phyloP scores from a whole-genome alignment of 1,140 invertebrate genomes.

The Papilio helenus region DNA sequence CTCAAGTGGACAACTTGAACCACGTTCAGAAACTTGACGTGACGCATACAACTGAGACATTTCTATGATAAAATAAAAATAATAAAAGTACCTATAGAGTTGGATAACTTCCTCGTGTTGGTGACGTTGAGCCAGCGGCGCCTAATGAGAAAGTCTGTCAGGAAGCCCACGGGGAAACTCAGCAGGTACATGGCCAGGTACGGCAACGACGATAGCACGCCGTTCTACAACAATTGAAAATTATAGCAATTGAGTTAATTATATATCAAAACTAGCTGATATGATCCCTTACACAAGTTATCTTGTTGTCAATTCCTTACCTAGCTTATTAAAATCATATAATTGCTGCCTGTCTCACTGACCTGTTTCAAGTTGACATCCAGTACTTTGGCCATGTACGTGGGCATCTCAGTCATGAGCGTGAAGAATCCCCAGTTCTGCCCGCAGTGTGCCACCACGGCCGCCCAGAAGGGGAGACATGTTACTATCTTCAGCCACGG shows the following conservation, averaged over 20 bases:
- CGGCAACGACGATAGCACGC: slow-evolving; percentile 49
- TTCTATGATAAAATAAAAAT: not conserved
- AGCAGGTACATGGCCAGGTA: slow-evolving; percentile 85
- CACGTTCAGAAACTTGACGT: too few species aligned
- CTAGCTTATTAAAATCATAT: too few species aligned
- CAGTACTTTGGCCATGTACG: slow-evolving; percentile 93
- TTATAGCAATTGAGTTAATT: too few species aligned
- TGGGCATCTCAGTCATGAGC: slow-evolving; percentile 94
- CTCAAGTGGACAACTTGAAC: too few species aligned
- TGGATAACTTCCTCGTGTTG: slow-evolving; percentile 85
- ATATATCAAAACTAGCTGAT: too few species aligned
- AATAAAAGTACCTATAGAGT: slow-evolving; percentile 60
- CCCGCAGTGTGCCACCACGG: slow-evolving; percentile 91
- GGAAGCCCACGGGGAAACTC: slow-evolving; percentile 85
- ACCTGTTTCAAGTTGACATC: slow-evolving; percentile 89
- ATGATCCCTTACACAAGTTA: too few species aligned
- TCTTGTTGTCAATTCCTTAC: too few species aligned
- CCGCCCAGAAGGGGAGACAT: slow-evolving; percentile 91
- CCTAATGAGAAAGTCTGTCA: slow-evolving; percentile 84
- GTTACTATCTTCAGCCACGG: slow-evolving; percentile 92
- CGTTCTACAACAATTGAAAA: not conserved
- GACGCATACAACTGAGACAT: too few species aligned
- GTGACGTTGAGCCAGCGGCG: slow-evolving; percentile 80
- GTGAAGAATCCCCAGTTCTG: slow-evolving; percentile 98
- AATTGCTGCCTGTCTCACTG: not conserved